Conservation (phyloP, 2,888 invertebrate genomes). For the Ichneumoninae sp. region DNA sequence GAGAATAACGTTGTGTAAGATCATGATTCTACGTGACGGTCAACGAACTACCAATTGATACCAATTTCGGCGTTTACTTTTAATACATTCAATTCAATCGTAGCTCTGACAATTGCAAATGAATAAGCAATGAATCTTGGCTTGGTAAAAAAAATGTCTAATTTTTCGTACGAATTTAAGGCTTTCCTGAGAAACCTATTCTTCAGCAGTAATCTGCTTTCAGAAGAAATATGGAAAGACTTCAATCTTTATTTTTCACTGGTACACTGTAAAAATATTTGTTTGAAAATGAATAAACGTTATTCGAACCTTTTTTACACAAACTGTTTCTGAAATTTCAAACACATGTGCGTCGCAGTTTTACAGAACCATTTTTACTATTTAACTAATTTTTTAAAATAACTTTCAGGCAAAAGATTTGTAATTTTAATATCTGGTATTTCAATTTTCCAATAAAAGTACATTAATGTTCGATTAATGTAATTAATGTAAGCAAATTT, state of each 20-base stretch:
- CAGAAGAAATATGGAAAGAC: not conserved
- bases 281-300: too few relatives aligned
- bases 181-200: not conserved
- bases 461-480: too few relatives aligned
- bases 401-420: too few relatives aligned
- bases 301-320: too few relatives aligned
- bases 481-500: too few relatives aligned
- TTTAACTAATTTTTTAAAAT: too few relatives aligned
- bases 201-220: not conserved
- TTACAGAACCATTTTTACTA: too few relatives aligned
- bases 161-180: not conserved
- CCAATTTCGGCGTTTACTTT: slow-evolving; percentile 32
- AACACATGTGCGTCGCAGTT: too few relatives aligned
- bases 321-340: too few relatives aligned
- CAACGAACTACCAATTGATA: slow-evolving; percentile 57
- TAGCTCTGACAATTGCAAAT: not conserved
- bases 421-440: too few relatives aligned
- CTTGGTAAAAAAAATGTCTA: not conserved
- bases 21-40: slow-evolving; percentile 39
- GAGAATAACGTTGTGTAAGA: slow-evolving; percentile 35
- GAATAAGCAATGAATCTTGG: not conserved
- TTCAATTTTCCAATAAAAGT: too few relatives aligned
- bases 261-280: not conserved
- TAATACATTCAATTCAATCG: slow-evolving; percentile 41
- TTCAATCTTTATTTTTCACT: not conserved